These are phyloP conservation scores for Aplocera efformata DNA, from an alignment of 2,888 invertebrate species.

Conservation along the genomic window DNA sequence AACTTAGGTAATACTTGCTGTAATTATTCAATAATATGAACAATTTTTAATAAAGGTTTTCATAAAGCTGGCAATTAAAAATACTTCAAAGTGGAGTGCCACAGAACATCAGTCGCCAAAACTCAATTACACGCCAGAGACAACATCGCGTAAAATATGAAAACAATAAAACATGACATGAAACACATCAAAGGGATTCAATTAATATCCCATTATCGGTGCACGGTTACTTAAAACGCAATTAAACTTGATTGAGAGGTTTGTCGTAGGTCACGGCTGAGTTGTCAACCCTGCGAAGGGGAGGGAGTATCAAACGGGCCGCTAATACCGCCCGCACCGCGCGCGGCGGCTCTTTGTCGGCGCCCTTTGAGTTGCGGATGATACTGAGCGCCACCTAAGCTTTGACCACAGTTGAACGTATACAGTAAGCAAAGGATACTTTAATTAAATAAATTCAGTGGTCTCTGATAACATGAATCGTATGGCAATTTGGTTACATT, in stretches of 20 bases:
- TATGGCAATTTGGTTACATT: too few relatives aligned
- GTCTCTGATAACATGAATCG: too few relatives aligned
- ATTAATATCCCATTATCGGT: slow-evolving; percentile 32
- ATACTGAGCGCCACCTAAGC: slow-evolving; percentile 53
- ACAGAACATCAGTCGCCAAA: slow-evolving; percentile 18
- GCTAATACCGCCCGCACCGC: slow-evolving; percentile 75
- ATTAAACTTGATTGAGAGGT: slow-evolving; percentile 45
- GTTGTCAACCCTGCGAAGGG: slow-evolving; percentile 59
- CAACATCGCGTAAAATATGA: slow-evolving; percentile 13
- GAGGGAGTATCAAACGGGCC: slow-evolving; percentile 69
- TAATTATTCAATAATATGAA: too few relatives aligned
- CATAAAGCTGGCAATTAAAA: too few relatives aligned
- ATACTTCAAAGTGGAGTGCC: slow-evolving; percentile 12
- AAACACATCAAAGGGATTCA: slow-evolving; percentile 28
- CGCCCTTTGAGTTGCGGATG: slow-evolving; percentile 72
- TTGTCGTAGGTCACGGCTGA: slow-evolving; percentile 49
- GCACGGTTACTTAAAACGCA: slow-evolving; percentile 41
- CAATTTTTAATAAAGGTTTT: too few relatives aligned
- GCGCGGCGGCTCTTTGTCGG: slow-evolving; percentile 74
- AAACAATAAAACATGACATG: slow-evolving; percentile 24
- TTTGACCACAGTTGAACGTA: slow-evolving; percentile 33
- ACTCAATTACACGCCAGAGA: slow-evolving; percentile 14
- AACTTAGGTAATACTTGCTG: too few relatives aligned
- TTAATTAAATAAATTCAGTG: not conserved
- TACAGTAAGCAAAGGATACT: slow-evolving; percentile 1